These are phyloP conservation scores for Halcyon senegalensis DNA, from an alignment of 2,113 vertebrate species.

Conservation along the genomic window DNA sequence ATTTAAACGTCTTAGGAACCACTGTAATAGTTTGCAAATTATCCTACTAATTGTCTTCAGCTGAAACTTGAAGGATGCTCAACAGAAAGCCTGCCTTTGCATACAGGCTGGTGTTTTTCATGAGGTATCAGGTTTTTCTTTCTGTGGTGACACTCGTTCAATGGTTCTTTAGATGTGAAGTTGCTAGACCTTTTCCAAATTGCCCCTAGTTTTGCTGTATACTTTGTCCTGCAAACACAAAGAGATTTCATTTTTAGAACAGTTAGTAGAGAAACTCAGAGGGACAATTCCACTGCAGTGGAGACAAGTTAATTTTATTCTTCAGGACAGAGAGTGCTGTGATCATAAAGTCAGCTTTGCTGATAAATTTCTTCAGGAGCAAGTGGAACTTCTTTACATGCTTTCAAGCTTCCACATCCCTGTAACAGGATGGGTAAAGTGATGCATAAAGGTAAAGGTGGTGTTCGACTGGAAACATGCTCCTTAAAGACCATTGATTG, in stretches of 20 bases:
- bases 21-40: neutral
- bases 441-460: neutral
- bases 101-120: neutral
- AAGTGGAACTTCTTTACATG: neutral
- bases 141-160: neutral
- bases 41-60: neutral
- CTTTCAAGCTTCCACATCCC: neutral
- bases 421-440: neutral
- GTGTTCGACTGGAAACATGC: neutral
- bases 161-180: neutral
- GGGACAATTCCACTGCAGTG: neutral
- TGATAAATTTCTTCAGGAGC: neutral
- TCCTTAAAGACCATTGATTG: neutral
- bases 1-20: neutral
- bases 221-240: neutral
- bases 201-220: neutral
- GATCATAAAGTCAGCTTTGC: neutral
- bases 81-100: neutral
- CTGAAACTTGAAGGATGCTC: neutral
- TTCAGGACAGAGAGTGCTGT: neutral
- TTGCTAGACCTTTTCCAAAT: neutral
- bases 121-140: neutral
- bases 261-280: neutral
- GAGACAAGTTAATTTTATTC: neutral
- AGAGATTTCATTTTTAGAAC: neutral